phyloP scores from a whole-genome alignment of 2,888 invertebrate species.

The Drosophila subsilvestris region DNA sequence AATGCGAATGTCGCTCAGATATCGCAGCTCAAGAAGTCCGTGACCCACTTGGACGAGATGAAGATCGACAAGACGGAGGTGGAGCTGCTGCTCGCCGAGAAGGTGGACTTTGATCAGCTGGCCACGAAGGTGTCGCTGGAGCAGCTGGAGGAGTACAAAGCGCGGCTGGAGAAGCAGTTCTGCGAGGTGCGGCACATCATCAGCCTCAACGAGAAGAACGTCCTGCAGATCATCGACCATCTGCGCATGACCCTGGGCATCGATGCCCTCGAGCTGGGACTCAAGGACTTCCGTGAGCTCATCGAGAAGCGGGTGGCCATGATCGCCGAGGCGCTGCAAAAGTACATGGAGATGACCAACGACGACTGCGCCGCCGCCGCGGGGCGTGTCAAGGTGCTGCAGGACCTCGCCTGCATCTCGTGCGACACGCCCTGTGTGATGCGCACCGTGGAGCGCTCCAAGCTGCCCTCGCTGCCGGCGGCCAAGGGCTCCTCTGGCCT shows the following conservation, averaged over 20 bases:
- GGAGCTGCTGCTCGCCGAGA: slow-evolving; percentile 89
- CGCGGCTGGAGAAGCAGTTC: slow-evolving; percentile 76
- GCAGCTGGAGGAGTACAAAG: slow-evolving; percentile 87
- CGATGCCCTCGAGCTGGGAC: slow-evolving; percentile 86
- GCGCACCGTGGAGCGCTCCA: slow-evolving; percentile 86
- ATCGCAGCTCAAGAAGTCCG: slow-evolving; percentile 39
- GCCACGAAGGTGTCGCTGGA: slow-evolving; percentile 90
- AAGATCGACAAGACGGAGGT: slow-evolving; percentile 90
- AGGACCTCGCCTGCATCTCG: slow-evolving; percentile 90
- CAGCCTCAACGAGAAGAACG: slow-evolving; percentile 72
- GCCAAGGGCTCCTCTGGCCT: slow-evolving; percentile 87
- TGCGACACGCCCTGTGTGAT: slow-evolving; percentile 91
- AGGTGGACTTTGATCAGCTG: slow-evolving; percentile 89
- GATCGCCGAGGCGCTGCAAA: slow-evolving; percentile 73
- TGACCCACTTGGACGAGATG: slow-evolving; percentile 85
- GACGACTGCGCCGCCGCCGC: slow-evolving; percentile 89
- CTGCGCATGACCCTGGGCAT: slow-evolving; percentile 88
- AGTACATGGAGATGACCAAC: slow-evolving; percentile 77
- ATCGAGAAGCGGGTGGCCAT: slow-evolving; percentile 85
- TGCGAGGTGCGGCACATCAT: slow-evolving; percentile 72
- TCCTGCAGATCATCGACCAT: slow-evolving; percentile 86
- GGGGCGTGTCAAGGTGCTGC: slow-evolving; percentile 88
- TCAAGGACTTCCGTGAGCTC: slow-evolving; percentile 88
- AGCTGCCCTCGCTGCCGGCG: slow-evolving; percentile 85
- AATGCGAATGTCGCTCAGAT: slow-evolving; percentile 42